Percentiles rank a stretch among this genome's conserved stretches.
Evolutionary conservation across 2,888 invertebrate genomes (phyloP).

Genomic region (Loripinus fragilis): DNA sequence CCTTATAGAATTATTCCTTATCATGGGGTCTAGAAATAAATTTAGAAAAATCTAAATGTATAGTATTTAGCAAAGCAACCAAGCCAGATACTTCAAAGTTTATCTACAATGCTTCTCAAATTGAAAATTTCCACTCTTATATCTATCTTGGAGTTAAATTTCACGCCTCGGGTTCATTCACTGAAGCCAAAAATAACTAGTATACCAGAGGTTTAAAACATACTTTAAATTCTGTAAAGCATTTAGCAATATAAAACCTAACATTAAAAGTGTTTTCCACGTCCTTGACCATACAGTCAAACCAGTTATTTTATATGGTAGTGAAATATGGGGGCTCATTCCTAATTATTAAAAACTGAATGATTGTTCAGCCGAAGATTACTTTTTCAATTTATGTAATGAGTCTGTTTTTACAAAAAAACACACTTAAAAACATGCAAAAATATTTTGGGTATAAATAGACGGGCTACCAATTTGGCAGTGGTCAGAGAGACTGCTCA

Average conservation of each 20-base stretch:
- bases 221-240: conserved; percentile 1
- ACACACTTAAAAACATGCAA: no score
- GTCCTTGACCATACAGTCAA: conserved; percentile 3
- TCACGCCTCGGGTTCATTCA: not conserved
- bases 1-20: not conserved
- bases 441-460: no score
- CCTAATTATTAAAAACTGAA: not conserved
- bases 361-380: not conserved
- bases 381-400: no score
- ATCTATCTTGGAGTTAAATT: not conserved
- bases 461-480: no score
- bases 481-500: no score
- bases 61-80: not conserved
- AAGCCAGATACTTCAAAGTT: not conserved
- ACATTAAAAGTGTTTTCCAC: not conserved
- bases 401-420: no score
- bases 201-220: not conserved
- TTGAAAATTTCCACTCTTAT: not conserved
- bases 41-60: conserved; percentile 1
- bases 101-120: not conserved
- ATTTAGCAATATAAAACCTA: not conserved
- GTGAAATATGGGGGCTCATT: not conserved
- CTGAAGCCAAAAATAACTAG: not conserved
- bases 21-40: not conserved
- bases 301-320: not conserved